phyloP scores from a whole-genome alignment of 2,888 invertebrate genomes.

The Melieria crassipennis region DNA sequence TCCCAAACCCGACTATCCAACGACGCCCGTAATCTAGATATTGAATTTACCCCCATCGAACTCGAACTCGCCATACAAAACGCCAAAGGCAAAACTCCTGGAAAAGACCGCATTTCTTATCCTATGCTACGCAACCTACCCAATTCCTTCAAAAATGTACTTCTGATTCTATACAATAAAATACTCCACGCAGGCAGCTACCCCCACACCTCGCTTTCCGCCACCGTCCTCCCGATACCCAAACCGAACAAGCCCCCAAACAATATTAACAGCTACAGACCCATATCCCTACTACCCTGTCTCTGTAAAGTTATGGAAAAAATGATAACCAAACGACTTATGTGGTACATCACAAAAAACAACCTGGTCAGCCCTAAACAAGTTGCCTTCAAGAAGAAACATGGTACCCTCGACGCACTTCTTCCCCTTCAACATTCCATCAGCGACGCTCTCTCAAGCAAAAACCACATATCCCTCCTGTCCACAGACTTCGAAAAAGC shows the following conservation, averaged over 20 bases:
- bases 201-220: slow-evolving; percentile 3
- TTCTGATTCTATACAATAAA: slow-evolving; percentile 6
- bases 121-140: slow-evolving; percentile 8
- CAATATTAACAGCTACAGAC: background rate
- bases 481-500: too few relatives aligned
- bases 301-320: background rate
- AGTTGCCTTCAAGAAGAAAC: too few relatives aligned
- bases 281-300: background rate
- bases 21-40: background rate
- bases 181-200: slow-evolving; percentile 4
- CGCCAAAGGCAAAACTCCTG: slow-evolving; percentile 8
- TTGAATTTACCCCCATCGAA: background rate
- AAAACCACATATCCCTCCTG: too few relatives aligned
- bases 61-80: background rate
- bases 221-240: slow-evolving; percentile 4
- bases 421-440: too few relatives aligned
- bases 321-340: too few relatives aligned
- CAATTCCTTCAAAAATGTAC: background rate
- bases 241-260: slow-evolving; percentile 6
- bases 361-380: too few relatives aligned
- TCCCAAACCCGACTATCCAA: background rate
- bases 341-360: too few relatives aligned
- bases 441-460: too few relatives aligned
- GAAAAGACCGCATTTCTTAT: slow-evolving; percentile 8
- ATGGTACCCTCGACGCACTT: too few relatives aligned